A percentile compares a stretch with the other conserved stretches of the same genome.
These are phyloP conservation scores for Merodon equestris DNA, from an alignment of 2,888 invertebrate species.

Conservation along the genomic window DNA sequence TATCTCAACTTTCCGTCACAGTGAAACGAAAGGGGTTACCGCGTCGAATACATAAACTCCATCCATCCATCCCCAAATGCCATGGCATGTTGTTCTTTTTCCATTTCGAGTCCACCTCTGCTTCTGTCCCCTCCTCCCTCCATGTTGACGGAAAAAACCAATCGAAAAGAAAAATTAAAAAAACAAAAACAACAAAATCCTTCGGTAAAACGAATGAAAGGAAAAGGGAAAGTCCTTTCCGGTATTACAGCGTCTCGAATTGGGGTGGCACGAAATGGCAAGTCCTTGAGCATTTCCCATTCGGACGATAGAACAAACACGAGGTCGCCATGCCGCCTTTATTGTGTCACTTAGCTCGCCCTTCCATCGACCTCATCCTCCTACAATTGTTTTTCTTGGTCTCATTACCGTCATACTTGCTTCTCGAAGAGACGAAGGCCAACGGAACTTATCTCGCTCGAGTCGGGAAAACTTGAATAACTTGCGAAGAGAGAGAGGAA, in stretches of 20 bases:
- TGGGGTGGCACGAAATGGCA: too few species aligned
- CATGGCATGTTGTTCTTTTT: constrained; percentile 33
- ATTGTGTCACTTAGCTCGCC: constrained; percentile 64
- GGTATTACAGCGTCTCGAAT: background rate
- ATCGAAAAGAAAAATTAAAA: background rate
- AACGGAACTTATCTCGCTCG: constrained; percentile 1
- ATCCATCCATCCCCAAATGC: background rate
- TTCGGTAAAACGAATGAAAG: constrained; percentile 2
- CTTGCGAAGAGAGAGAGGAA: constrained; percentile 32
- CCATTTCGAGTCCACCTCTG: background rate
- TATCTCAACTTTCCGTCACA: constrained; percentile 57
- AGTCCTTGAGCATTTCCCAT: constrained; percentile 16
- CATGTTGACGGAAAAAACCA: background rate
- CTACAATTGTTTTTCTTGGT: constrained; percentile 38
- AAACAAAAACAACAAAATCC: constrained; percentile 12
- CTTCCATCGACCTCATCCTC: constrained; percentile 6
- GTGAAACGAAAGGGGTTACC: constrained; percentile 55
- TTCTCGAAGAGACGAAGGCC: constrained; percentile 19
- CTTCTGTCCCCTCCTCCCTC: too few species aligned
- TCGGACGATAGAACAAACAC: constrained; percentile 39
- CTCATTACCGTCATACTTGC: constrained; percentile 52
- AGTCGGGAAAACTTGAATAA: constrained; percentile 50
- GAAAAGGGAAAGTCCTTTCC: constrained; percentile 50
- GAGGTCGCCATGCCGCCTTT: constrained; percentile 62
- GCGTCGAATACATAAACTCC: constrained; percentile 6